Conservation (phyloP, 2,888 invertebrate genomes). For the Drosophila seclusa region DNA sequence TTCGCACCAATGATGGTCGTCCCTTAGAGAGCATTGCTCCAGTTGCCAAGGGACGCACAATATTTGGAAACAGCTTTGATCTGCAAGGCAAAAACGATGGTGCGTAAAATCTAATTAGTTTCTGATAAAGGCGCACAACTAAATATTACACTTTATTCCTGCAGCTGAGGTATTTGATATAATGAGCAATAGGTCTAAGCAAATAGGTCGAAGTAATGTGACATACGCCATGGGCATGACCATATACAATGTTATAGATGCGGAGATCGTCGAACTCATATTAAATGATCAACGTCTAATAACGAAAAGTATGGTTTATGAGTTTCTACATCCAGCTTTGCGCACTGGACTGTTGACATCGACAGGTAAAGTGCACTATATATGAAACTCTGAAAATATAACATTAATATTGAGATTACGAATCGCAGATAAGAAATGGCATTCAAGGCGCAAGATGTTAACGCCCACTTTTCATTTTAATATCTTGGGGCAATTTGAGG, state of each 20-base stretch:
- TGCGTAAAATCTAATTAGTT: constrained; percentile 1
- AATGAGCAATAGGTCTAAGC: constrained; percentile 31
- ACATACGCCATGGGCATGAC: too few relatives aligned
- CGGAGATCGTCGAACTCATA: constrained; percentile 70
- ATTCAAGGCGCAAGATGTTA: constrained; percentile 76
- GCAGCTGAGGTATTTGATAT: constrained; percentile 65
- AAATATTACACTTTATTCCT: neutral
- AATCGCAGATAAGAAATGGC: constrained; percentile 77
- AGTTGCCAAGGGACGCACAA: constrained; percentile 55
- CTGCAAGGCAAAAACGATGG: constrained; percentile 51
- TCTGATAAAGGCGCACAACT: neutral
- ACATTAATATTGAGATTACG: neutral
- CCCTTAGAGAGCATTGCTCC: constrained; percentile 65
- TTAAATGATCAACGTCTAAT: constrained; percentile 72
- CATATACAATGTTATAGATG: constrained; percentile 74
- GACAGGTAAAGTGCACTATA: constrained; percentile 48
- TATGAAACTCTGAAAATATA: fast-evolving
- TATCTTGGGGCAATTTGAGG: constrained; percentile 76
- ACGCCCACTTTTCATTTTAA: constrained; percentile 82
- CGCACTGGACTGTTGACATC: constrained; percentile 74
- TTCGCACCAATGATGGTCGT: constrained; percentile 70
- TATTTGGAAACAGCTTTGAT: constrained; percentile 81
- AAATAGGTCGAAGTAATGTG: too few relatives aligned
- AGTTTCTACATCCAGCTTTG: constrained; percentile 73
- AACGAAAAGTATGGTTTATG: constrained; percentile 69